phyloP scores from a whole-genome alignment of 2,888 invertebrate species.

The Ecliptopera silaceata region DNA sequence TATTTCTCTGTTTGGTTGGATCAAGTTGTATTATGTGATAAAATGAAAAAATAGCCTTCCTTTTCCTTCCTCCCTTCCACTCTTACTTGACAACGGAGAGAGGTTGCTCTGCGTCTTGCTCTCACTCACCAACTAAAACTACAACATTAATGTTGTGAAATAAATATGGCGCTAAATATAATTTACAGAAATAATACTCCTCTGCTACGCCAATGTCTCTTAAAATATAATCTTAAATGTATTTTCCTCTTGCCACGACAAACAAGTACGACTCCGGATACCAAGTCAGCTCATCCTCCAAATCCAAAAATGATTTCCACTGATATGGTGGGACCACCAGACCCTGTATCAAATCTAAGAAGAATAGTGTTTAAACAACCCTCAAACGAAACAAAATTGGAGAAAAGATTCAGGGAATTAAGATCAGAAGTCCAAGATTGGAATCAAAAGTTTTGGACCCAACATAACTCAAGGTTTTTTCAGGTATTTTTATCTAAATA shows the following conservation, averaged over 20 bases:
- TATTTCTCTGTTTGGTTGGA: too few relatives aligned
- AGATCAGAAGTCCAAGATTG: constrained; percentile 89
- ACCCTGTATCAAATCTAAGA: constrained; percentile 90
- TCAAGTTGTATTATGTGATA: too few relatives aligned
- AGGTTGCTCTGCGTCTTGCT: too few relatives aligned
- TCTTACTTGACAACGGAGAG: too few relatives aligned
- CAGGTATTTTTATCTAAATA: constrained; percentile 57
- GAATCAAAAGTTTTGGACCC: constrained; percentile 93
- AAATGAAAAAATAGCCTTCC: too few relatives aligned
- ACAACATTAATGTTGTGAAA: too few relatives aligned
- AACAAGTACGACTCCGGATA: constrained; percentile 54
- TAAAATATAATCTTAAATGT: constrained; percentile 38
- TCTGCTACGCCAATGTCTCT: constrained; percentile 19
- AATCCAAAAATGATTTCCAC: constrained; percentile 66
- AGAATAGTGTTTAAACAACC: constrained; percentile 86
- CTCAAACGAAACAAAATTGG: constrained; percentile 85
- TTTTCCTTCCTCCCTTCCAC: too few relatives aligned
- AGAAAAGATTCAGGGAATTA: constrained; percentile 84
- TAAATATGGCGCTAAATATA: constrained; percentile 30
- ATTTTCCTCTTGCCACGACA: constrained; percentile 38
- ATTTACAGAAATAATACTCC: constrained; percentile 21
- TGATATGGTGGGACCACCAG: constrained; percentile 91
- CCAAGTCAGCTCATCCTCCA: constrained; percentile 62
- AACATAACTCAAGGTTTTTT: constrained; percentile 90
- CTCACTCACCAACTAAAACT: too few relatives aligned